A percentile compares a stretch with the other conserved stretches of the same genome.
phyloP scores from a whole-genome alignment of 2,797 vertebrate genomes.

The Champsocephalus gunnari region DNA sequence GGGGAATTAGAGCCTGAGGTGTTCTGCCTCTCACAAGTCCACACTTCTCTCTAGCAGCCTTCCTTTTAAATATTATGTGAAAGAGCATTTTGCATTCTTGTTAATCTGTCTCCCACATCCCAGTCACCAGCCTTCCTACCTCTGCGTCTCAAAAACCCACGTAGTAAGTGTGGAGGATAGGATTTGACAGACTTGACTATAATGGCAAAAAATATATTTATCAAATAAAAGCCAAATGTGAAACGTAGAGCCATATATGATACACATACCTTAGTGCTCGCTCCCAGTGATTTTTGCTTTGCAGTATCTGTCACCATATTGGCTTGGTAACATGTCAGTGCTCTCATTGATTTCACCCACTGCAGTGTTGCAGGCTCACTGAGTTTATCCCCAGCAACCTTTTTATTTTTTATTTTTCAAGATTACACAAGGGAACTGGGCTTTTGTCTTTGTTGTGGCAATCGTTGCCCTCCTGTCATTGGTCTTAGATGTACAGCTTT shows the following conservation, averaged over 20 bases:
- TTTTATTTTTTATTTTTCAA: slow-evolving; percentile 9
- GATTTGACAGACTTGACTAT: slow-evolving; percentile 78
- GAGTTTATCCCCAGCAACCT: slow-evolving; percentile 41
- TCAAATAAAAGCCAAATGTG: slow-evolving; percentile 58
- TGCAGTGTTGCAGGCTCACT: slow-evolving; percentile 37
- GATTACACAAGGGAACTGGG: slow-evolving; percentile 41
- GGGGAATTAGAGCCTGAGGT: slow-evolving; percentile 59
- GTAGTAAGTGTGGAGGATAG: slow-evolving; percentile 81
- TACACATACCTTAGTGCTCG: slow-evolving; percentile 35
- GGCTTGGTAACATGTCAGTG: slow-evolving; percentile 35
- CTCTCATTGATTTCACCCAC: slow-evolving; percentile 44
- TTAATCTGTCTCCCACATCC: slow-evolving; percentile 75
- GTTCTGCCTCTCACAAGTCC: slow-evolving; percentile 33
- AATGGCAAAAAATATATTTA: slow-evolving; percentile 46
- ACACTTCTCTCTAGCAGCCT: slow-evolving; percentile 54
- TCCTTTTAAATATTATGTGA: slow-evolving; percentile 63
- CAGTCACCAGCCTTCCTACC: slow-evolving; percentile 57
- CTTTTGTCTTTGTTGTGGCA: slow-evolving; percentile 46
- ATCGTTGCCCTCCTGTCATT: slow-evolving; percentile 32
- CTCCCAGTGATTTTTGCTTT: slow-evolving; percentile 9
- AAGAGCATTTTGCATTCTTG: slow-evolving; percentile 65
- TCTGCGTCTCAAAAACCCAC: slow-evolving; percentile 77
- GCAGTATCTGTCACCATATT: slow-evolving; percentile 34
- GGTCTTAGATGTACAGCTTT: slow-evolving; percentile 31
- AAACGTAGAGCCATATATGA: slow-evolving; percentile 30